phyloP scores from a whole-genome alignment of 2,888 invertebrate genomes.

The Synergus gifuensis region DNA sequence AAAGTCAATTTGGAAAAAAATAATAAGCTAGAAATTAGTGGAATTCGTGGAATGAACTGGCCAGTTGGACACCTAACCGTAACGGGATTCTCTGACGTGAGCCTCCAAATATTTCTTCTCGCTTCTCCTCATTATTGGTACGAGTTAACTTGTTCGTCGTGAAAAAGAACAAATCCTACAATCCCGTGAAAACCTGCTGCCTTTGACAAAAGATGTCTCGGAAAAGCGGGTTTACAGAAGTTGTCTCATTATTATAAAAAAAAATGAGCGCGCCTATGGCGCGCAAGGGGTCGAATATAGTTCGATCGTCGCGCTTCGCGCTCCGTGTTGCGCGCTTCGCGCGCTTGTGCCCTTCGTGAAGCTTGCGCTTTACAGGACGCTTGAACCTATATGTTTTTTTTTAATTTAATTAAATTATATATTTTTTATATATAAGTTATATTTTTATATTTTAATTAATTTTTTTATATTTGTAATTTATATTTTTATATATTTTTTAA shows the following conservation, averaged over 20 bases:
- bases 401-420: no score
- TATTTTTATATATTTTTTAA: no score
- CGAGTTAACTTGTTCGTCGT: conserved; percentile 24
- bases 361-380: no score
- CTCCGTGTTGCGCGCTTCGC: no score
- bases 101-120: conserved; percentile 64
- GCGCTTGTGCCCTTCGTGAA: no score
- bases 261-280: no score
- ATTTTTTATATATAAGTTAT: no score
- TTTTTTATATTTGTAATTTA: no score
- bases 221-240: neutral
- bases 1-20: neutral
- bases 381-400: no score
- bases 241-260: neutral
- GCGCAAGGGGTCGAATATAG: no score
- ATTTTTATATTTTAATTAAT: no score
- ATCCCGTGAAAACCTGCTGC: neutral
- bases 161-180: neutral
- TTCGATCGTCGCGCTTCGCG: no score
- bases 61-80: conserved; percentile 58
- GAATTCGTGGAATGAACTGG: conserved; percentile 50
- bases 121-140: neutral
- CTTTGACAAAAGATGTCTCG: neutral
- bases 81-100: conserved; percentile 69
- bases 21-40: conserved; percentile 48